Percentiles rank a stretch among this genome's conserved stretches.
phyloP scores from a whole-genome alignment of 2,888 invertebrate genomes.

The Plagodis pulveraria region DNA sequence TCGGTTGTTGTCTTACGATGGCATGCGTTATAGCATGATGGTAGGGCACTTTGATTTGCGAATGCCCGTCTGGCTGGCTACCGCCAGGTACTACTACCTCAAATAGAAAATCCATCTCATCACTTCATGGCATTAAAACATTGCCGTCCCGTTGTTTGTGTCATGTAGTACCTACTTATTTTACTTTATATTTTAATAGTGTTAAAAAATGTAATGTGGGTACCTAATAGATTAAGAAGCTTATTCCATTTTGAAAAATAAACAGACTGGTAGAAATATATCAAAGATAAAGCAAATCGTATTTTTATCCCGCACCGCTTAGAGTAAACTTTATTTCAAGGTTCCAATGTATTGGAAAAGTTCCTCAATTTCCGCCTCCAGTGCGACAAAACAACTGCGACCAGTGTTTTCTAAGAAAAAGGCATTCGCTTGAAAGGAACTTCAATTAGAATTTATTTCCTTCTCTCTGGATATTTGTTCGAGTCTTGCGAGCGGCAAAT shows the following conservation, averaged over 20 bases:
- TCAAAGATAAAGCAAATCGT: conserved; percentile 4
- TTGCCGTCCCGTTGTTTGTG: background rate
- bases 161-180: no score
- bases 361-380: conserved; percentile 26
- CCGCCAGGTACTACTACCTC: no score
- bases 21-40: no score
- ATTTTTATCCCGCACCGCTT: conserved; percentile 15
- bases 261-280: background rate
- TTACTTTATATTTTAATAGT: background rate
- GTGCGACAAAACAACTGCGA: conserved; percentile 23
- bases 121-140: background rate
- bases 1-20: no score
- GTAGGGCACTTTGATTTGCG: no score
- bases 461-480: conserved; percentile 20
- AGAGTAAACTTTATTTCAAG: conserved; percentile 28
- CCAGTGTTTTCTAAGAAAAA: conserved; percentile 26
- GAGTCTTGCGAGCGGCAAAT: conserved; percentile 10
- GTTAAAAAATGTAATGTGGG: no score
- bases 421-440: conserved; percentile 28
- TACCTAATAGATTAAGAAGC: no score
- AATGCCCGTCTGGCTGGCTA: no score
- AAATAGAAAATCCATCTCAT: no score
- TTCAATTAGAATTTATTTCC: conserved; percentile 39
- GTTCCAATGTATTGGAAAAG: conserved; percentile 31
- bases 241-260: background rate